Evolutionary conservation across 2,113 vertebrate genomes (phyloP), one percentile per base, ranked within the genome.

Genomic region (Corynorhinus townsendii): DNA sequence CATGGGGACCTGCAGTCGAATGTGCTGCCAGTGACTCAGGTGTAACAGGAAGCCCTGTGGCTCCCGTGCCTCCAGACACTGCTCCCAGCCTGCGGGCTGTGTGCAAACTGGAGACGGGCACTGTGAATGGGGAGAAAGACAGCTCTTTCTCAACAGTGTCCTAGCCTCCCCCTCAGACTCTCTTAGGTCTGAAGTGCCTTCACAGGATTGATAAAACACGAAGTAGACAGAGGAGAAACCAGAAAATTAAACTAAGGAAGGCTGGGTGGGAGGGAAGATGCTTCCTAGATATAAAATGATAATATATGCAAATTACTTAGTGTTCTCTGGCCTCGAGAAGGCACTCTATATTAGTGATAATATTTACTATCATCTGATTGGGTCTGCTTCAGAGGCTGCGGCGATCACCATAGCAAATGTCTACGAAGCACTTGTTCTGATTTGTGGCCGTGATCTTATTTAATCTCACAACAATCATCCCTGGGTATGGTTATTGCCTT

Each of bases 131-230:
- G 56, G 54, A 64, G 59, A 64, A 88, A 83, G n/a, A 43, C 17
- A 26, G 7, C 80, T 59, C 81, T 64, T 79, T 35, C 79, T 64
- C 4, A 1, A 8, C 26, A 82, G 52, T 16, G 14, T 76, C 84
- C 75, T 59, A 14, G 64, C 54, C 26, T 83, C 84, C 87, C 59
- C 73, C 35, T 71, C 33, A 40, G 47, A 54, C 28, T 11, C 7
- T 89, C 75, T 89, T 35, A 40, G 38, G 45, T 77, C 89, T 92
- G 91, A 89, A 87, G 62, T 93, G 59, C 83, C 94, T 97, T 87
- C 86, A 17, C 69, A 79, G 79, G 69, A 93, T 66, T 33, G 45
- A 92, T 90, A 79, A 68, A 94, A 76, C 56, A 83, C 19, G 26
- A 77, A 93, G 26, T 19, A 87, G 59, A 72, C 83, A 81, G 93